Conservation (phyloP, 2,888 invertebrate genomes). For the Panorpa germanica region DNA sequence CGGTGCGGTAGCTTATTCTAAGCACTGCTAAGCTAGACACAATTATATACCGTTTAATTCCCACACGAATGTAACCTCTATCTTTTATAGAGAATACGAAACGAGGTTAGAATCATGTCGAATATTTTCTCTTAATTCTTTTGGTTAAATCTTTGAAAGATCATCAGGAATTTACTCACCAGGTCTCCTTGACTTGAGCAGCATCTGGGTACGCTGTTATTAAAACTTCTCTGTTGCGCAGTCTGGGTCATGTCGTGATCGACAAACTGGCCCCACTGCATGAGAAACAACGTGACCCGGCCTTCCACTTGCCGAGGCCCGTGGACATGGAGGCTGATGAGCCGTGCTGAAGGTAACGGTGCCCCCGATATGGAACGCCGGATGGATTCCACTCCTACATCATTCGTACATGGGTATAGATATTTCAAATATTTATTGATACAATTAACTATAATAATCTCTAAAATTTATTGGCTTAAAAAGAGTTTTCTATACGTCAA, state of each 20-base stretch:
- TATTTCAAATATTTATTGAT: no score
- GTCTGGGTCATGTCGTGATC: conserved; percentile 77
- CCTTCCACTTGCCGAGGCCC: conserved; percentile 41
- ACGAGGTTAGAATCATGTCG: not conserved
- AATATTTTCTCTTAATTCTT: not conserved
- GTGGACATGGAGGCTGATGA: conserved; percentile 51
- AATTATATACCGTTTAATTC: no score
- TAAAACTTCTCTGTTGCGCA: conserved; percentile 53
- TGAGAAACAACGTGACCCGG: conserved; percentile 56
- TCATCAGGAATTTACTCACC: no score
- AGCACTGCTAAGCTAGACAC: no score
- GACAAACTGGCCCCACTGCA: conserved; percentile 84
- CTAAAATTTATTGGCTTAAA: no score
- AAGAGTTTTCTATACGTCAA: no score
- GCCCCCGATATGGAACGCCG: conserved; percentile 36
- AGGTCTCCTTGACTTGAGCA: conserved; percentile 43
- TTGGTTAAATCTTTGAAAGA: conserved; percentile 16
- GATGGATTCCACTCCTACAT: no score
- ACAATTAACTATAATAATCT: no score
- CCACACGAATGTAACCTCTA: no score
- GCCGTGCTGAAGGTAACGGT: conserved; percentile 54
- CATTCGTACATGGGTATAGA: no score
- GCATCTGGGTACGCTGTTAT: conserved; percentile 61
- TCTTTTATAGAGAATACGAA: not conserved
- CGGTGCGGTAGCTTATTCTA: no score